A percentile compares a stretch with the other conserved stretches of the same genome.
Evolutionary conservation across 2,888 invertebrate species (phyloP).

Genomic region (Altica lythri): DNA sequence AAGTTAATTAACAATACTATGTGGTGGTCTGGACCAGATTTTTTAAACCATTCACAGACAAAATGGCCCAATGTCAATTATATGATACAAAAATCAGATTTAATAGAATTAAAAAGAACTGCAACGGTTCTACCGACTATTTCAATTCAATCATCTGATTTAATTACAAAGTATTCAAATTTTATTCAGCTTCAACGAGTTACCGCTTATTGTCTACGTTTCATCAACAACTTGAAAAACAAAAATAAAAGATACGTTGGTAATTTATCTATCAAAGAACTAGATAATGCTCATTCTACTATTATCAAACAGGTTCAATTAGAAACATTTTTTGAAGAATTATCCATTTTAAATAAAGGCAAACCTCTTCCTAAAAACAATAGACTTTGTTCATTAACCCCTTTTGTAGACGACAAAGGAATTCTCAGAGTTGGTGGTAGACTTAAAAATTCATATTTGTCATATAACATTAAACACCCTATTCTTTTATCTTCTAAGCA

Average conservation of each 20-base stretch:
- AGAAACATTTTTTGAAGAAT: not conserved
- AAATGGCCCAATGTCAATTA: constrained; percentile 12
- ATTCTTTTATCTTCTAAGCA: constrained; percentile 21
- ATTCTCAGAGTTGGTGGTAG: constrained; percentile 16
- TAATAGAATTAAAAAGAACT: not conserved
- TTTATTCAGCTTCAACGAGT: not conserved
- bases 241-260: not conserved
- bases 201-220: not conserved
- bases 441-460: constrained; percentile 14
- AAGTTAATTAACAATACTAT: constrained; percentile 1
- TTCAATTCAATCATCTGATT: too few relatives aligned
- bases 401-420: constrained; percentile 5
- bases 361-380: not conserved
- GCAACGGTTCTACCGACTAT: too few relatives aligned
- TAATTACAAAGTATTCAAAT: not conserved
- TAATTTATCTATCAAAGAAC: not conserved
- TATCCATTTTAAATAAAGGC: not conserved
- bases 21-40: constrained; percentile 24
- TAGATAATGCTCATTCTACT: not conserved
- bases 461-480: constrained; percentile 26
- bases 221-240: too few relatives aligned
- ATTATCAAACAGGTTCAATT: not conserved
- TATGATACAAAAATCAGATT: not conserved
- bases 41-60: constrained; percentile 1
- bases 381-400: not conserved